phyloP scores from a whole-genome alignment of 2,888 invertebrate species.

The Drosophila maculinotata region DNA sequence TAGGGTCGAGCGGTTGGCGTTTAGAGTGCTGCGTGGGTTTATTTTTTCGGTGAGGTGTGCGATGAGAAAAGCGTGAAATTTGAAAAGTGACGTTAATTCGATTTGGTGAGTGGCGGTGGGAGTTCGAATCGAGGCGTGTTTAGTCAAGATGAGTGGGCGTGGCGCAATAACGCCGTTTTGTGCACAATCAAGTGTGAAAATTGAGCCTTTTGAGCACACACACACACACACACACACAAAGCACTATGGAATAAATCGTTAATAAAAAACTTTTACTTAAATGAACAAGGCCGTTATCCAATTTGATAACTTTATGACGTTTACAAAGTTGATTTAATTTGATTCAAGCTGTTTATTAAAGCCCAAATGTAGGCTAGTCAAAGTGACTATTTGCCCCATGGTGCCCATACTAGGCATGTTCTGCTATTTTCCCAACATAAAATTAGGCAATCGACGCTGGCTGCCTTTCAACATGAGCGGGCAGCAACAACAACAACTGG shows the following conservation, averaged over 20 bases:
- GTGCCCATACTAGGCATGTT: constrained; percentile 7
- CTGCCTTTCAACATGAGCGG: constrained; percentile 57
- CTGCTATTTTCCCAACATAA: constrained; percentile 36
- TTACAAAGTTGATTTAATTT: too few relatives aligned
- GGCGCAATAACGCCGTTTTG: constrained; percentile 32
- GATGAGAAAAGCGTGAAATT: constrained; percentile 67
- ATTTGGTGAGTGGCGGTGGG: constrained; percentile 45
- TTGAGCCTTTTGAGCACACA: constrained; percentile 63
- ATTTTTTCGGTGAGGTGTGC: constrained; percentile 24
- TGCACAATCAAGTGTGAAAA: constrained; percentile 71
- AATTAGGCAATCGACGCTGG: constrained; percentile 64
- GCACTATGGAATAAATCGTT: background rate
- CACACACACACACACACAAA: constrained; percentile 12
- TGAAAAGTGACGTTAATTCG: constrained; percentile 75
- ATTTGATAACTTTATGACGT: too few relatives aligned
- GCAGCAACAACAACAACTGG: constrained; percentile 22
- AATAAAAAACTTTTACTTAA: too few relatives aligned
- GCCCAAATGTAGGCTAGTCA: background rate
- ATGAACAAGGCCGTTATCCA: too few relatives aligned
- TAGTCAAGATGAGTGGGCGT: constrained; percentile 12
- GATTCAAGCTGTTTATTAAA: too few relatives aligned
- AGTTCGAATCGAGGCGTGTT: constrained; percentile 22
- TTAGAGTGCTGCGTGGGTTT: constrained; percentile 3
- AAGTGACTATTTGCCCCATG: background rate
- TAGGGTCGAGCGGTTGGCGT: constrained; percentile 8